Evolutionary conservation across 2,113 vertebrate genomes (phyloP), one percentile per base, ranked within the genome.

Genomic region (Halichoeres trimaculatus): DNA sequence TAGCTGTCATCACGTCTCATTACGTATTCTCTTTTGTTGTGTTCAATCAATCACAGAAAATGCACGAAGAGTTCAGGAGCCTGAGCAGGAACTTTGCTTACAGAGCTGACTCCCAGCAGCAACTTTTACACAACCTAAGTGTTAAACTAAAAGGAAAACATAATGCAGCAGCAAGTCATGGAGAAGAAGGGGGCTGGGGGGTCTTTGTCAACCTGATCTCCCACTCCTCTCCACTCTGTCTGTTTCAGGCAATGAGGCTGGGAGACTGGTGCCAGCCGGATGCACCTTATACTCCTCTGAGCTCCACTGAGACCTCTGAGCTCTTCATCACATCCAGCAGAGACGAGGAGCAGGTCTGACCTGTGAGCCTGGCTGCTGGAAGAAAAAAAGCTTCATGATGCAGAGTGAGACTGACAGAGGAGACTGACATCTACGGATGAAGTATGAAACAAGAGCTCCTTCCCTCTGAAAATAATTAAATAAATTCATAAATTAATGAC

Each of bases 11-110:
- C 54, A 76, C 70, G 57, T 78, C 68, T 12, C 71, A 80, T 85
- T 84, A 84, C 45, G 54, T 59, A 87, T 83, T 89, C 80, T 70
- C 67, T 65, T 84, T 77, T 63, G 59, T 65, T 76, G 59, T 38
- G 22, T 80, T 67, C 30, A 26, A 70, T 84, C 86, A 77, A 10
- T 84, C 76, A 43, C 43, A 51, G 12, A 41, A 78, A 57, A 74
- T 54, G 40, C 22, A 47, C 64, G 61, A 59, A 68, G 14, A 12
- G 52, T 2, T 56, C 10, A 14, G 54, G 2, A 22, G 20, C 7
- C 6, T 52, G 35, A 53, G 59, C 62, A 71, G 20, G 3, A 34
- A 13, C 1, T 47, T 69, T 53, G 19, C 35, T 26, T 14, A 41
- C 6, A 70, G 19, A 14, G 10, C 70, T n/a, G 61, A 22, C 16